Percentiles rank a stretch among this genome's conserved stretches.
Evolutionary conservation across 2,113 vertebrate species (phyloP).

Genomic region (Pimephales promelas): DNA sequence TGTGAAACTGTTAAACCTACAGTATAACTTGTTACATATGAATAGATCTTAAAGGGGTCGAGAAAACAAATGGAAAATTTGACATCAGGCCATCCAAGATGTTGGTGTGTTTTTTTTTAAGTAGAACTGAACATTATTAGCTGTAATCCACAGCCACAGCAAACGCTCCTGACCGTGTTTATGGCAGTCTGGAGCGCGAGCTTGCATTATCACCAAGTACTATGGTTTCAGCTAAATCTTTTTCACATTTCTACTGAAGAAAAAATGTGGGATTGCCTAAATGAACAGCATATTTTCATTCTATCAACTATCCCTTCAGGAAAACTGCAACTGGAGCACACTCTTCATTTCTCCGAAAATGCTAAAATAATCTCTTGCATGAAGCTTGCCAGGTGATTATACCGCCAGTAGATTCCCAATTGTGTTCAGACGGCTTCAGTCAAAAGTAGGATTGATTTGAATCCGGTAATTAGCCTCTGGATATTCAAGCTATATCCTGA

Average conservation of each 20-base stretch:
- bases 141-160: too few species aligned
- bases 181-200: too few species aligned
- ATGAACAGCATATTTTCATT: background rate
- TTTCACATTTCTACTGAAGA: too few species aligned
- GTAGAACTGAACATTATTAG: too few species aligned
- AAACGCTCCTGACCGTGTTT: too few species aligned
- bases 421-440: background rate
- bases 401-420: background rate
- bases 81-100: too few species aligned
- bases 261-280: background rate
- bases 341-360: background rate
- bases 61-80: too few species aligned
- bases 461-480: constrained; percentile 32
- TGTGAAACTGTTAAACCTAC: background rate
- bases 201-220: too few species aligned
- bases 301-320: background rate
- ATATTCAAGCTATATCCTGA: constrained; percentile 2
- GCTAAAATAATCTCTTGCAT: constrained; percentile 6
- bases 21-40: background rate
- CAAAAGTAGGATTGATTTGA: constrained; percentile 20
- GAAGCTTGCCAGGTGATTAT: constrained; percentile 10
- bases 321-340: background rate
- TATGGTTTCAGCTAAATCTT: too few species aligned
- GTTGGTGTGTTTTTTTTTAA: too few species aligned
- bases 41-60: background rate